phyloP scores from a whole-genome alignment of 1,140 invertebrate genomes.

The Drosophila sp. region DNA sequence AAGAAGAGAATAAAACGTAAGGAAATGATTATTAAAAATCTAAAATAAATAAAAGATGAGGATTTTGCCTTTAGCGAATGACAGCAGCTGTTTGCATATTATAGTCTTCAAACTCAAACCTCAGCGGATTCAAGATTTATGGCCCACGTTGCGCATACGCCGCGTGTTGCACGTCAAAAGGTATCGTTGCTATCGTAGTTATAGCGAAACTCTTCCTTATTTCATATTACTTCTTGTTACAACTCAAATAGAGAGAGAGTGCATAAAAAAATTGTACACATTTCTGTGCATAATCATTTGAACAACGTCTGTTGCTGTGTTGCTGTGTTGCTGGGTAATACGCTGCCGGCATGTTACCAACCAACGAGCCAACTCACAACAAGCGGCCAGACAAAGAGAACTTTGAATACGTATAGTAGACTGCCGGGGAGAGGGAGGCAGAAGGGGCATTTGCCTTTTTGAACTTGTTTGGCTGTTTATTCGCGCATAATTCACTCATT shows the following conservation, averaged over 20 bases:
- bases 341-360: slow-evolving; percentile 78
- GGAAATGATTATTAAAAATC: slow-evolving; percentile 82
- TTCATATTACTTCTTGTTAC: background rate
- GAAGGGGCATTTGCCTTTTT: slow-evolving; percentile 53
- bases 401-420: slow-evolving; percentile 41
- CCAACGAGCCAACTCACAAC: slow-evolving; percentile 38
- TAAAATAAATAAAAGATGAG: slow-evolving; percentile 83
- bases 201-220: slow-evolving; percentile 11
- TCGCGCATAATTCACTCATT: slow-evolving; percentile 83
- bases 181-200: slow-evolving; percentile 45
- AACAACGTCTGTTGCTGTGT: slow-evolving; percentile 61
- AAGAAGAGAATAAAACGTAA: slow-evolving; percentile 31
- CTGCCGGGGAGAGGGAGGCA: background rate
- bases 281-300: slow-evolving; percentile 80
- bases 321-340: slow-evolving; percentile 59
- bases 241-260: slow-evolving; percentile 46
- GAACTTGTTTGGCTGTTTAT: slow-evolving; percentile 79
- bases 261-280: slow-evolving; percentile 65
- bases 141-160: slow-evolving; percentile 65
- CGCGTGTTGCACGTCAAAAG: slow-evolving; percentile 64
- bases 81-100: slow-evolving; percentile 80
- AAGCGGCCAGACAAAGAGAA: slow-evolving; percentile 69
- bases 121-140: slow-evolving; percentile 67
- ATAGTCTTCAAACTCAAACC: slow-evolving; percentile 9
- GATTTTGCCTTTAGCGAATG: slow-evolving; percentile 71